Conservation (phyloP, 2,113 vertebrate genomes). For the Acrocephalus arundinaceus region DNA sequence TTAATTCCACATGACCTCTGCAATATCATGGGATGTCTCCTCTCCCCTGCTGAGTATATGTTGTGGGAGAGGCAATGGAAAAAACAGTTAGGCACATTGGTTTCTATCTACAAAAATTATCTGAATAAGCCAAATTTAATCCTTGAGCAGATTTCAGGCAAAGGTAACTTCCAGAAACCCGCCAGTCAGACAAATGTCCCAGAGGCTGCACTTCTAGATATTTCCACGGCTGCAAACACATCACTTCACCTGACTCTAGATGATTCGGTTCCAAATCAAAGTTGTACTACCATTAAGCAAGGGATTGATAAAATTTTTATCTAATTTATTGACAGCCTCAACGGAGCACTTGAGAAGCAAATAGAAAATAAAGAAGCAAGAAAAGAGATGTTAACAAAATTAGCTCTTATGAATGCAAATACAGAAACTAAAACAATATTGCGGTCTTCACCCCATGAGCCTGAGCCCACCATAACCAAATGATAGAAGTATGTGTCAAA, state of each 20-base stretch:
- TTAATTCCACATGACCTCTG: neutral
- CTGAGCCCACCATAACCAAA: neutral
- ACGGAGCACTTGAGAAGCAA: neutral
- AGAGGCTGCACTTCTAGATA: neutral
- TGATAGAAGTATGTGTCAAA: neutral
- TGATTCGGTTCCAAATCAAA: neutral
- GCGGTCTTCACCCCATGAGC: neutral
- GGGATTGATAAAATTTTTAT: neutral
- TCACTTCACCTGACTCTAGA: neutral
- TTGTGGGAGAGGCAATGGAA: neutral
- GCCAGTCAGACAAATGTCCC: neutral
- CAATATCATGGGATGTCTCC: neutral
- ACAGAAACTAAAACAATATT: too few relatives aligned
- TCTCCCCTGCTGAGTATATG: neutral
- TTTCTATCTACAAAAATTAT: neutral
- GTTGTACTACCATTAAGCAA: neutral
- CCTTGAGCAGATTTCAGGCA: neutral
- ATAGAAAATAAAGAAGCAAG: neutral
- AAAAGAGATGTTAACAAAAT: neutral
- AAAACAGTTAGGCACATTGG: neutral
- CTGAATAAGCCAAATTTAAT: too few relatives aligned
- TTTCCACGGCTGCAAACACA: neutral
- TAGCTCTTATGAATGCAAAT: neutral
- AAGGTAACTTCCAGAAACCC: neutral
- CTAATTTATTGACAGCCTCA: neutral